Conservation (phyloP, 2,888 invertebrate species). For the Arrhopalites spinosus region DNA sequence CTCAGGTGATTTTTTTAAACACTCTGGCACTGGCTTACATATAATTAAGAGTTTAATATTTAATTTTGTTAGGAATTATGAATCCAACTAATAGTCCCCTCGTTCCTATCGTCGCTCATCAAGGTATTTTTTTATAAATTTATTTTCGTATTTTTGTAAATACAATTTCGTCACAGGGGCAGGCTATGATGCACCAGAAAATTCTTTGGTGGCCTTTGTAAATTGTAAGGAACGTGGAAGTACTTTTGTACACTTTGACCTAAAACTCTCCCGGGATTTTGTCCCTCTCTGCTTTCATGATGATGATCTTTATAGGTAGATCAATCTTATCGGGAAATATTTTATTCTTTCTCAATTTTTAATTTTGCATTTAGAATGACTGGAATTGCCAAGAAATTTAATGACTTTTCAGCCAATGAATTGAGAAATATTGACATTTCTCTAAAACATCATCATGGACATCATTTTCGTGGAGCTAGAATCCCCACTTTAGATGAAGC, state of each 20-base stretch:
- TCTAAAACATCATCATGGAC: slow-evolving; percentile 70
- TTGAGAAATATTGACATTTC: slow-evolving; percentile 70
- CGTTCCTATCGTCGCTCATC: slow-evolving; percentile 69
- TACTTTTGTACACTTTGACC: slow-evolving; percentile 76
- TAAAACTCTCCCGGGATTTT: slow-evolving; percentile 73
- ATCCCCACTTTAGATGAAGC: slow-evolving; percentile 75
- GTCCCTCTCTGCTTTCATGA: slow-evolving; percentile 79
- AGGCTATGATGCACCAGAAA: slow-evolving; percentile 78
- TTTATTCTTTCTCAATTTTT: too few relatives aligned
- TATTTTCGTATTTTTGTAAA: too few relatives aligned
- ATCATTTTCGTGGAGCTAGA: slow-evolving; percentile 65
- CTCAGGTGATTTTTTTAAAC: too few relatives aligned
- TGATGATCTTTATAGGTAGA: slow-evolving; percentile 62
- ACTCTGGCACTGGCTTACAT: too few relatives aligned
- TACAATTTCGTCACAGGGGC: too few relatives aligned
- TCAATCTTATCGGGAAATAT: too few relatives aligned
- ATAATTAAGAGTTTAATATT: too few relatives aligned
- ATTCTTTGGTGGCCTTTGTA: slow-evolving; percentile 73
- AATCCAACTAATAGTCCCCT: neutral
- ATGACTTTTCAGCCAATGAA: slow-evolving; percentile 67
- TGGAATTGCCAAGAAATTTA: slow-evolving; percentile 63
- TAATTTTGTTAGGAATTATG: too few relatives aligned
- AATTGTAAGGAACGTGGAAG: slow-evolving; percentile 73
- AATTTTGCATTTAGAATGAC: slow-evolving; percentile 68
- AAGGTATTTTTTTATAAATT: too few relatives aligned